Base-by-base conservation (phyloP, 2,888 invertebrate genomes). In the Branchinecta sandiegonensis region DNA sequence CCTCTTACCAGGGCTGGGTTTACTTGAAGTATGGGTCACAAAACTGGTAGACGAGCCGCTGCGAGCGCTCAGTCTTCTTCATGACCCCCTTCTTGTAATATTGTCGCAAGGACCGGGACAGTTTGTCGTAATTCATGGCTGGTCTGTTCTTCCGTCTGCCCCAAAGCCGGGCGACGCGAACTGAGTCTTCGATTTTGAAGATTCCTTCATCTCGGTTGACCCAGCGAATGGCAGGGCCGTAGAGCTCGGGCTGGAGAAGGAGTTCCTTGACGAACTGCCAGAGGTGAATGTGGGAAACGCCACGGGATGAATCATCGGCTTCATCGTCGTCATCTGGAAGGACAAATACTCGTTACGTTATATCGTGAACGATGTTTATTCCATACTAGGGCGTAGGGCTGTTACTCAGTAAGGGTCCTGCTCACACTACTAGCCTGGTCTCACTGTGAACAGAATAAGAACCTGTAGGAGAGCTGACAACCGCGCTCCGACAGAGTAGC, bases 81-180 rank as follows among this genome's bases (percentile, higher is more conserved):
- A 96, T 94, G 78, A 97, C 96, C 69, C 95, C 95, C 80, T 97
- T 99, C 80, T 97, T 96, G 84, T 99, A 99, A 81, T 96, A 96
- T 79, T 99, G 97, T 67, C 99, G 82, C 77, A 99, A 94, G 74
- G 95, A 96, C 69, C 99, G 85, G 72, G 94, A 95, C 66, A 99
- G 81, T 79, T 99, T 99, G 82, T 99, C 99, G 81, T 99, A 99
- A 82, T 99, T 99, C 97, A 99, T 99, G 47, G 95, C 95, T 0
- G 96, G 95, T 11, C 97, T 84, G 81, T 99, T 97, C 80, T 99
- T 99, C 72, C 97, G 84, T 75, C 91, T 89, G 71, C 99, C 99
- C 99, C 99, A 99, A 68, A 95, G 84, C 74, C 90, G 84, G n/a
- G 99, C 97, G 68, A 99, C 95, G 73, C 91, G 86, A 47, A 94